Conservation (phyloP, 2,888 invertebrate species). For the Eremobia ochroleuca region DNA sequence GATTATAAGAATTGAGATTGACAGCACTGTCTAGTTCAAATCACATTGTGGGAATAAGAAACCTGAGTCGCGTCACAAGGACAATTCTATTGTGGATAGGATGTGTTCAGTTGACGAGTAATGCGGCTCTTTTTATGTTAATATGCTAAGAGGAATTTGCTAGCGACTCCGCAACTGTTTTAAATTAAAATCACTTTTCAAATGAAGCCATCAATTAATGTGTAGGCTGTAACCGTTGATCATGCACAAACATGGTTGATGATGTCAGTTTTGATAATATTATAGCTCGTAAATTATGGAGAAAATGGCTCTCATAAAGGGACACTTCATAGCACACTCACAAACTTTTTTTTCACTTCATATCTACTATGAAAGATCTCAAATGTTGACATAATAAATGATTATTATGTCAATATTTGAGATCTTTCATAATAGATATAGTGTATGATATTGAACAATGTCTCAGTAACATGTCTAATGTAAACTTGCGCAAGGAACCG, state of each 20-base stretch:
- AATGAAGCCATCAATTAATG: constrained; percentile 25
- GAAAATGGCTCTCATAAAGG: neutral
- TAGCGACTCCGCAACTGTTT: constrained; percentile 29
- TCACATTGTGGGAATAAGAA: constrained; percentile 63
- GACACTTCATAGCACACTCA: neutral
- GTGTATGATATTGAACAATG: neutral
- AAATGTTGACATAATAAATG: too few relatives aligned
- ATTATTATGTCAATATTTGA: neutral
- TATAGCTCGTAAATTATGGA: neutral
- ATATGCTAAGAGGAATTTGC: constrained; percentile 51
- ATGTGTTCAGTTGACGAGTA: constrained; percentile 71
- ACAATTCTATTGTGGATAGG: constrained; percentile 75
- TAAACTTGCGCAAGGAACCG: neutral
- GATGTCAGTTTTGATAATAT: constrained; percentile 26
- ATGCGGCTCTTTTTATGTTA: constrained; percentile 64
- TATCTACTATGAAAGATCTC: too few relatives aligned
- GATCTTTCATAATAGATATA: neutral
- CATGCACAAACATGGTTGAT: constrained; percentile 3
- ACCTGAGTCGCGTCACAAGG: constrained; percentile 72
- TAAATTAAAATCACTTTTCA: constrained; percentile 34
- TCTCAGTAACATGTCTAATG: neutral
- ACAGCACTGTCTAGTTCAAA: constrained; percentile 23
- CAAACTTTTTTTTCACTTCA: too few relatives aligned
- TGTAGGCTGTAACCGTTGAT: constrained; percentile 3
- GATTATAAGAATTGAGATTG: constrained; percentile 4